Evolutionary conservation across 1,140 invertebrate genomes (phyloP).

Genomic region (Thaumatotibia leucotreta): DNA sequence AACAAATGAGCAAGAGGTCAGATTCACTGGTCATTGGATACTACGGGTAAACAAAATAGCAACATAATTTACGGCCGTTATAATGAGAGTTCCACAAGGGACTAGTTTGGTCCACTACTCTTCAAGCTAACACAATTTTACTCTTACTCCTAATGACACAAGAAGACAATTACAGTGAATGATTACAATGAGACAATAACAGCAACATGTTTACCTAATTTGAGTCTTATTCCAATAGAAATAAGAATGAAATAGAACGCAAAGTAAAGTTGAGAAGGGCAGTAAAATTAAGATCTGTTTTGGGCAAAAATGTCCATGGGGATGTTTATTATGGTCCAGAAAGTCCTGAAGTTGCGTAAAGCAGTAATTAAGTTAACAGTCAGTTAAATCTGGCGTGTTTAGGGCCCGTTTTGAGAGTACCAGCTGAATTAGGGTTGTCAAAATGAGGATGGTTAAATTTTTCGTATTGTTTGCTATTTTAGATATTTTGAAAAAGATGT

Average conservation of each 20-base stretch:
- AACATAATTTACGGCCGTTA: background rate
- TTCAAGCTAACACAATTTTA: background rate
- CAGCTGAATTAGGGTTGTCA: conserved; percentile 26
- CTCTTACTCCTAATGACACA: background rate
- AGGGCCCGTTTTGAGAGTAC: conserved; percentile 37
- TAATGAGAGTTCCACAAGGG: background rate
- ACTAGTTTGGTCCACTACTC: background rate
- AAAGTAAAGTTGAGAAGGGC: background rate
- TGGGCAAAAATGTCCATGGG: conserved; percentile 9
- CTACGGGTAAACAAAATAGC: background rate
- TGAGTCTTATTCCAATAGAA: background rate
- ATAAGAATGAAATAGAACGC: background rate
- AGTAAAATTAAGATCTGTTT: conserved; percentile 12
- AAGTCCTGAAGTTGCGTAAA: conserved; percentile 3
- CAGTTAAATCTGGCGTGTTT: conserved; percentile 50
- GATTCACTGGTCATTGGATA: background rate
- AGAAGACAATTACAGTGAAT: background rate
- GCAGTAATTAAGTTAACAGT: conserved; percentile 42
- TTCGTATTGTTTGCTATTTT: no score
- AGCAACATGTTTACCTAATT: background rate
- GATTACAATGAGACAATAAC: no score
- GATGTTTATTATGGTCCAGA: background rate
- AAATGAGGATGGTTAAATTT: background rate
- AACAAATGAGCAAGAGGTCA: conserved; percentile 8
- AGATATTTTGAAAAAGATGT: no score